Base-by-base conservation (phyloP, 2,113 vertebrate species). In the Mola mola region DNA sequence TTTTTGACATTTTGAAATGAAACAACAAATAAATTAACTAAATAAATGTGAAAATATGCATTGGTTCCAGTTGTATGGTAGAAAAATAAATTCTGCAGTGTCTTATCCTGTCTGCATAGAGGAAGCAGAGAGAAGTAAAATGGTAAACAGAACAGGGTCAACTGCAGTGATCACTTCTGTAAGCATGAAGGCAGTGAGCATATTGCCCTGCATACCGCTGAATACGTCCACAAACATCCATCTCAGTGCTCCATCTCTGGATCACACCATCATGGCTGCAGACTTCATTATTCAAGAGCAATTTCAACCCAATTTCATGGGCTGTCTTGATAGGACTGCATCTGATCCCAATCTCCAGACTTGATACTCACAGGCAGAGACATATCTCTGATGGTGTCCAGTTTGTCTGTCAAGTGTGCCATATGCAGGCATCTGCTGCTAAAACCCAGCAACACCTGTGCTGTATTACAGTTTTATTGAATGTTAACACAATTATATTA, bases 281-380 rank as follows among this genome's bases (percentile, higher is more conserved):
- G 48, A 47, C 41, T 65, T 58, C 75, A 58, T 83, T 75, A 82
- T 82, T 82, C 68, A 66, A 72, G 60, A 73, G 64, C 72, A 51
- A 84, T 83, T 84, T 81, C 70, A 56, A 60, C 71, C 70, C 68
- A 51, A 68, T 81, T 78, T 68, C 65, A 67, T 21, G 65, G 70
- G 47, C 71, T 56, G 66, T 65, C 42, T 75, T 41, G 71, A 82
- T 56, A 37, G 19, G 43, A 31, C 66, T 43, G 68, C 73, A 21
- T 78, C 49, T 51, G 53, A 73, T 78, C 56, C 67, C 60, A 61
- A 66, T 82, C 81, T 67, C n/a, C 37, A 71, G 47, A 24, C 28
- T 8, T 28, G 41, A 65, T 37, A 38, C 69, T 69, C 47, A 24
- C 48, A 61, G 73, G 44, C 26, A 68, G 43, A 57, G 49, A 40